Base-by-base conservation (phyloP, 2,888 invertebrate genomes). In the Thalpophila matura region DNA sequence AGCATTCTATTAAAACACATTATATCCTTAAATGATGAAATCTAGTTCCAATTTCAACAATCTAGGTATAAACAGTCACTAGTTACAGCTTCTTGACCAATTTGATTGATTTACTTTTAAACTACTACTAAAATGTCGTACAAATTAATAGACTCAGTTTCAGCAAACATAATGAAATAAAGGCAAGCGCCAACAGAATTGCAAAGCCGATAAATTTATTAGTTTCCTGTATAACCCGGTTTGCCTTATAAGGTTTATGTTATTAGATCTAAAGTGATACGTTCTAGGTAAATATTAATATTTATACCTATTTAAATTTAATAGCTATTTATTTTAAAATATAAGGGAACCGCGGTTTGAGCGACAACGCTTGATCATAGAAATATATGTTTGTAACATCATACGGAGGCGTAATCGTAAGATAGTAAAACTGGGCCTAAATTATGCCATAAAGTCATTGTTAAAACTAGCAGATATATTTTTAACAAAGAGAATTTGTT, bases 201-300 rank as follows among this genome's bases (percentile, higher is more conserved):
- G 31, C 24, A 31, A 22, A 47, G 16, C 10, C 2, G 4, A 37
- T 53, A 35, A 51, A 63, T 63, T 57, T 49, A 72, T 67, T 46
- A 24, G 26, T 46, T 60, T 49, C 61, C 55, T 45, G 51, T 18
- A 62, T 53, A 72, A 70, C 67, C 66, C 20, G 46, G 31, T 60
- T 81, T 33, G 26, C 73, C 67, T 43, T 74, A 63, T 29, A 60
- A 31, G 47, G 51, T 24, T 45, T 27, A 55, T 47, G 46, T 72
- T 70, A 74, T 67, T 62, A 60, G 45, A 43, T 29, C 38, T 27
- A 38, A 74, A 56, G 37, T 53, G 29, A 31, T 40, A 50, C 9
- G 46, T 47, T 31, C 5, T n/a, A n/a, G n/a, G n/a, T n/a, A n/a
- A n/a, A n/a, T n/a, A n/a, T n/a, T n/a, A n/a, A n/a, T n/a, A n/a